These are phyloP conservation scores for Nansenia antarctica DNA, from an alignment of 2,113 vertebrate genomes.

Conservation along the genomic window DNA sequence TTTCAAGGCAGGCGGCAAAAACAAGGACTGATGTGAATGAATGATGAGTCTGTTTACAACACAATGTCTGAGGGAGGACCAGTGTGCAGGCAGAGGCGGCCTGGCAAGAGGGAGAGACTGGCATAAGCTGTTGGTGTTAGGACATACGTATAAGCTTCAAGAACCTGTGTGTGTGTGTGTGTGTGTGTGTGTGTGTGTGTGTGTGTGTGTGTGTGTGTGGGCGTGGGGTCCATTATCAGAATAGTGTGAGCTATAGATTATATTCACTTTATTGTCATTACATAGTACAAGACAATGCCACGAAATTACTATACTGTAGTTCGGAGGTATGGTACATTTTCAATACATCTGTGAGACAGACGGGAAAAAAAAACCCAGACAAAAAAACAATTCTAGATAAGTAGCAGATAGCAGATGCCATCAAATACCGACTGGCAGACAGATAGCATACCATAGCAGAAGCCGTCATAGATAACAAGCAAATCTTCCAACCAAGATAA, in stretches of 20 bases:
- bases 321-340: too few relatives aligned
- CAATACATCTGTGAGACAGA: too few relatives aligned
- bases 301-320: too few relatives aligned
- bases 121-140: neutral
- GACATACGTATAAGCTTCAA: neutral
- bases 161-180: neutral
- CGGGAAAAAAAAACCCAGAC: too few relatives aligned
- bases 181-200: neutral
- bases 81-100: neutral
- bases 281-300: too few relatives aligned
- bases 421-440: too few relatives aligned
- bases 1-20: neutral
- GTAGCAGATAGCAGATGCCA: too few relatives aligned
- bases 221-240: too few relatives aligned
- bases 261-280: too few relatives aligned
- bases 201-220: too few relatives aligned
- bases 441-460: neutral
- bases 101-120: neutral
- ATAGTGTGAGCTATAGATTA: too few relatives aligned
- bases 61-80: neutral
- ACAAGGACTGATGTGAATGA: slow-evolving; percentile 35
- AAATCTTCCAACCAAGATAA: neutral
- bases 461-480: neutral
- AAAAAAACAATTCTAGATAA: too few relatives aligned
- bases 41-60: slow-evolving; percentile 32